Percentiles rank a stretch among this genome's conserved stretches.
These are phyloP conservation scores for Meriones psammophilus DNA, from an alignment of 2,797 vertebrate species.

Conservation along the genomic window DNA sequence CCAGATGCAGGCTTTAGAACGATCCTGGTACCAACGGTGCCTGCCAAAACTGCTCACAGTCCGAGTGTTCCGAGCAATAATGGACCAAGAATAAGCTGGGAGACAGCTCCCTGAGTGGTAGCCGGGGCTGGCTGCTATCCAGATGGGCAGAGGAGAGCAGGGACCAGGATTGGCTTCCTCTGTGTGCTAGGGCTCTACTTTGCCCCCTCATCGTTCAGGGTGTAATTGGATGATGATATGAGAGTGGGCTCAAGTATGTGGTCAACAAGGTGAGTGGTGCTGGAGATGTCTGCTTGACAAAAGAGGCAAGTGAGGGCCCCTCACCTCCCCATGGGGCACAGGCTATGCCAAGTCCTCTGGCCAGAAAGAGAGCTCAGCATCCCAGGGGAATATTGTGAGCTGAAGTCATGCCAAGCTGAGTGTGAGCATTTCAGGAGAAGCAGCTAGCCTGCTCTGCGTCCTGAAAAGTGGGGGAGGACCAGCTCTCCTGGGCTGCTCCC, in stretches of 20 bases:
- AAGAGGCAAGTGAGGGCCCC: constrained; percentile 53
- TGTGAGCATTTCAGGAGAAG: neutral
- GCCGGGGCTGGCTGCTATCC: neutral
- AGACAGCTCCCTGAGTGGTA: neutral
- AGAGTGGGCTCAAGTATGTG: neutral
- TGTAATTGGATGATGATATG: constrained; percentile 43
- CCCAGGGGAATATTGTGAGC: neutral
- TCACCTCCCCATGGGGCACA: constrained; percentile 67
- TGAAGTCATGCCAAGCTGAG: constrained; percentile 29
- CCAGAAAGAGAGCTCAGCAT: neutral
- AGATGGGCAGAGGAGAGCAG: neutral
- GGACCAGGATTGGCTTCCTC: neutral
- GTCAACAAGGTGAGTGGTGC: neutral
- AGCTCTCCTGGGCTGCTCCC: neutral
- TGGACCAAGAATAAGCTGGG: neutral
- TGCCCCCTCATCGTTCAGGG: neutral
- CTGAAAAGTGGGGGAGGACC: neutral
- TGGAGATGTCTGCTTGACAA: constrained; percentile 51
- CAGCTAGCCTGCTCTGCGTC: neutral
- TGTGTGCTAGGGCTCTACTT: neutral
- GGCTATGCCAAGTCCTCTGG: constrained; percentile 73
- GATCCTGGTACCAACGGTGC: neutral
- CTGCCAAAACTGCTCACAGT: neutral
- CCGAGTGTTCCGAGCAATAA: neutral
- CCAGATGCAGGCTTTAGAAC: neutral